Percentiles rank a stretch among this genome's conserved stretches.
phyloP scores from a whole-genome alignment of 2,113 vertebrate genomes.

The Callocephalon fimbriatum region DNA sequence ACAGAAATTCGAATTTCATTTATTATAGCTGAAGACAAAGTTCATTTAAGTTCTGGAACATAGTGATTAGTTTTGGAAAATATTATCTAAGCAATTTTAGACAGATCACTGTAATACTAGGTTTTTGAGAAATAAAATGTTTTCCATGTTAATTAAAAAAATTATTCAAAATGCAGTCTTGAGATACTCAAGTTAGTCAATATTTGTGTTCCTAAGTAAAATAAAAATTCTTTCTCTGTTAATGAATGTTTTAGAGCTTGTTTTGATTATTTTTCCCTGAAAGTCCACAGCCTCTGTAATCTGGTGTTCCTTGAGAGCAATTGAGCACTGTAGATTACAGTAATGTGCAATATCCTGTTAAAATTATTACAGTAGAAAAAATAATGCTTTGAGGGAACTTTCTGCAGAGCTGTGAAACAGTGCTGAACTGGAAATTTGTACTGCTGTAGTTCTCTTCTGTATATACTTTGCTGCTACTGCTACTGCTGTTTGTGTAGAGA shows the following conservation, averaged over 20 bases:
- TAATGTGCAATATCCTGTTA: background rate
- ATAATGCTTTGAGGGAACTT: background rate
- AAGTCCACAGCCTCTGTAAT: background rate
- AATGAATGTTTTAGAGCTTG: background rate
- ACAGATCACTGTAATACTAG: background rate
- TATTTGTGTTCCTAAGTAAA: background rate
- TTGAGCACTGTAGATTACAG: background rate
- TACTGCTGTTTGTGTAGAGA: background rate
- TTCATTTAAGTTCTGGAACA: background rate
- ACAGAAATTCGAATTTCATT: background rate
- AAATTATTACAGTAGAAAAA: background rate
- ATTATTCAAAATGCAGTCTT: background rate
- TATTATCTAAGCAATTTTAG: background rate
- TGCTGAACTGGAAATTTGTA: background rate
- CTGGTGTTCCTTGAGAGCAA: background rate
- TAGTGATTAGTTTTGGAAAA: background rate
- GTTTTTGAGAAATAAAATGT: background rate
- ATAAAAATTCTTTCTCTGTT: background rate
- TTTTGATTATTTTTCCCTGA: background rate
- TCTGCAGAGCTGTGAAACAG: background rate
- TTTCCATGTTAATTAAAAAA: background rate
- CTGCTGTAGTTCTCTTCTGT: background rate
- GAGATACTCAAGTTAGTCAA: background rate
- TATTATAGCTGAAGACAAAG: background rate
- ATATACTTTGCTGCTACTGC: background rate